Evolutionary conservation across 2,113 vertebrate species (phyloP).

Genomic region (cattle (Bos taurus)): DNA sequence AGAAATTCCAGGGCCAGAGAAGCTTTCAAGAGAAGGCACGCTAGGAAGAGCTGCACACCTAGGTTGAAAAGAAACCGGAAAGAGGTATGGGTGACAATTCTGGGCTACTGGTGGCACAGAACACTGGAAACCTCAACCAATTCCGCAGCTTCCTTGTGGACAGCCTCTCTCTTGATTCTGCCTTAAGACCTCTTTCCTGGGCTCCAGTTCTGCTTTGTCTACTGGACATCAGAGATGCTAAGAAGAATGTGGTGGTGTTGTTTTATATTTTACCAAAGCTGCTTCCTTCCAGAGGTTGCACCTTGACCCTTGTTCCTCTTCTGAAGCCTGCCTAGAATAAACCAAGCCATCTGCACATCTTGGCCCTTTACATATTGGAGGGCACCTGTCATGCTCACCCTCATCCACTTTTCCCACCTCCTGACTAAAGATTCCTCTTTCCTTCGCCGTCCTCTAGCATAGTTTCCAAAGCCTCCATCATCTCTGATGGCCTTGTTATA

Average conservation of each 20-base stretch:
- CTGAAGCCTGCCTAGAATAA: not conserved
- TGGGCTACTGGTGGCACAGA: not conserved
- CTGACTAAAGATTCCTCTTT: not conserved
- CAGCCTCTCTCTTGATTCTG: not conserved
- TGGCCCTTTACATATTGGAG: not conserved
- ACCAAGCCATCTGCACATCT: not conserved
- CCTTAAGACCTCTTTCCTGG: not conserved
- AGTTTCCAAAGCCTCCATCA: not conserved
- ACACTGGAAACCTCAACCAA: not conserved
- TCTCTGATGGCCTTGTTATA: not conserved
- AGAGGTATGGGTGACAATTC: not conserved
- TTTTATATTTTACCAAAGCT: not conserved
- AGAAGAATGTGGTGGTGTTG: not conserved
- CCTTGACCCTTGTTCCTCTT: not conserved
- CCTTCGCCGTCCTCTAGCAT: not conserved
- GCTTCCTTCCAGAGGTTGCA: not conserved
- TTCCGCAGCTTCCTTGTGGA: not conserved
- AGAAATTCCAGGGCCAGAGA: not conserved
- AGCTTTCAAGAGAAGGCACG: not conserved
- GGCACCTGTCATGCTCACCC: not conserved
- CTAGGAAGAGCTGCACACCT: not conserved
- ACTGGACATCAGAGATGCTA: not conserved
- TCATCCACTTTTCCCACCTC: not conserved
- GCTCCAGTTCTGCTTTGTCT: not conserved
- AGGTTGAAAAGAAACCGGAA: not conserved